phyloP scores from a whole-genome alignment of 2,113 vertebrate species.

The Rostratula benghalensis region DNA sequence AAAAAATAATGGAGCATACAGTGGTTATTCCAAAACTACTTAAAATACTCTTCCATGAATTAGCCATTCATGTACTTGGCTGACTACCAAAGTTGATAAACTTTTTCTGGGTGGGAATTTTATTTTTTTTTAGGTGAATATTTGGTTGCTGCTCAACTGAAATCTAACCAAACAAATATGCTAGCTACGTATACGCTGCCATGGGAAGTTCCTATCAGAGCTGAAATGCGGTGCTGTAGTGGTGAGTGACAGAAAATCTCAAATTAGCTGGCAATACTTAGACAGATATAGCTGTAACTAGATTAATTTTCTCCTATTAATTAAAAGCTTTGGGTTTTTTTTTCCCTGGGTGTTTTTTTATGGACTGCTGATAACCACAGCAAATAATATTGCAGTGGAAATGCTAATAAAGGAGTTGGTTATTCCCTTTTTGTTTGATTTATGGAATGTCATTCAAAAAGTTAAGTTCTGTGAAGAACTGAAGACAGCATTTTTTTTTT shows the following conservation, averaged over 20 bases:
- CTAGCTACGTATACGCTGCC: not conserved
- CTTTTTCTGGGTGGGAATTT: not conserved
- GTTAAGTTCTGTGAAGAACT: not conserved
- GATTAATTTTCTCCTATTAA: not conserved
- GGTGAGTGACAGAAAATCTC: not conserved
- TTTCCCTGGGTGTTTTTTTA: not conserved
- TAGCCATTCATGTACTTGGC: not conserved
- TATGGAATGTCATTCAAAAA: conserved; percentile 14
- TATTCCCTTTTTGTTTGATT: conserved; percentile 41
- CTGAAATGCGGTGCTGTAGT: not conserved
- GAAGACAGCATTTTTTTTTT: not conserved
- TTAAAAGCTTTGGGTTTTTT: not conserved
- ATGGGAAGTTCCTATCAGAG: not conserved
- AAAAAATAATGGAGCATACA: not conserved
- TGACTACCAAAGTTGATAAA: not conserved
- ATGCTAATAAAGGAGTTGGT: conserved; percentile 31
- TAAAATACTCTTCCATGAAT: not conserved
- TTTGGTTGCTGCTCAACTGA: not conserved
- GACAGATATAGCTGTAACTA: not conserved
- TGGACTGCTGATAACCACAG: not conserved
- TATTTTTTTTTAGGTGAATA: not conserved
- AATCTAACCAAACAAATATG: not conserved
- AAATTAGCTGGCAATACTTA: not conserved
- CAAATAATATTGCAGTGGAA: conserved; percentile 21
- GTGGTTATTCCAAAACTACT: conserved; percentile 35